A percentile compares a stretch with the other conserved stretches of the same genome.
phyloP scores from a whole-genome alignment of 2,797 vertebrate genomes.

The Hylomyscus alleni region DNA sequence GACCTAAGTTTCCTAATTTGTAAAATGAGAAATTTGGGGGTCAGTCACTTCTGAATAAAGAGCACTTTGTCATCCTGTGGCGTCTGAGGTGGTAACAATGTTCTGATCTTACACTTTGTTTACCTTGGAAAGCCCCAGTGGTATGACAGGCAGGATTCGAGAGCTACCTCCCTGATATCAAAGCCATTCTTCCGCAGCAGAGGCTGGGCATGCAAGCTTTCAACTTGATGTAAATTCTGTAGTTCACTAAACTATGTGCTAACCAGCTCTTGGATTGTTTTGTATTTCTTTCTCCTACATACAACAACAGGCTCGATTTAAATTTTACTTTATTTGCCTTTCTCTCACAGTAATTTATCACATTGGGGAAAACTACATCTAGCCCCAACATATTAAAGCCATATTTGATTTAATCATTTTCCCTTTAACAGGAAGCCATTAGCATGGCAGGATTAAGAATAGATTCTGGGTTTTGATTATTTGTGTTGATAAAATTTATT shows the following conservation, averaged over 20 bases:
- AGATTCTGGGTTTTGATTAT: constrained; percentile 84
- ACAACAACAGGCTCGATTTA: constrained; percentile 80
- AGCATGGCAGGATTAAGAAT: constrained; percentile 79
- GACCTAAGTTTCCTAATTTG: constrained; percentile 30
- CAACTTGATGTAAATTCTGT: not conserved
- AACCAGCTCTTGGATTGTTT: constrained; percentile 81
- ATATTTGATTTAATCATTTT: constrained; percentile 87
- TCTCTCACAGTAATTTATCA: constrained; percentile 83
- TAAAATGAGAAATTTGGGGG: constrained; percentile 9
- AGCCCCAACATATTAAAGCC: constrained; percentile 84
- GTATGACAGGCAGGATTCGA: not conserved
- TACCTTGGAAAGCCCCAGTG: not conserved
- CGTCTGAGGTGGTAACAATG: not conserved
- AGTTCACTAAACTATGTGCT: constrained; percentile 69
- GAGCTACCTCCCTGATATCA: not conserved
- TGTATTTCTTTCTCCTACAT: constrained; percentile 78
- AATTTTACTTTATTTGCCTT: constrained; percentile 85
- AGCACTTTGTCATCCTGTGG: not conserved
- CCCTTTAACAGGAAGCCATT: constrained; percentile 84
- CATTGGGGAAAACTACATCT: constrained; percentile 74
- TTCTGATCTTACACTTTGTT: not conserved
- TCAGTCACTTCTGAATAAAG: constrained; percentile 6
- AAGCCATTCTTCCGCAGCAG: not conserved
- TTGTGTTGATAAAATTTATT: constrained; percentile 82
- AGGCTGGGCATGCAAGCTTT: not conserved